Evolutionary conservation across 2,888 invertebrate species (phyloP), one percentile per base, ranked within the genome.

Genomic region (Ashinkailepas kermadecensis): DNA sequence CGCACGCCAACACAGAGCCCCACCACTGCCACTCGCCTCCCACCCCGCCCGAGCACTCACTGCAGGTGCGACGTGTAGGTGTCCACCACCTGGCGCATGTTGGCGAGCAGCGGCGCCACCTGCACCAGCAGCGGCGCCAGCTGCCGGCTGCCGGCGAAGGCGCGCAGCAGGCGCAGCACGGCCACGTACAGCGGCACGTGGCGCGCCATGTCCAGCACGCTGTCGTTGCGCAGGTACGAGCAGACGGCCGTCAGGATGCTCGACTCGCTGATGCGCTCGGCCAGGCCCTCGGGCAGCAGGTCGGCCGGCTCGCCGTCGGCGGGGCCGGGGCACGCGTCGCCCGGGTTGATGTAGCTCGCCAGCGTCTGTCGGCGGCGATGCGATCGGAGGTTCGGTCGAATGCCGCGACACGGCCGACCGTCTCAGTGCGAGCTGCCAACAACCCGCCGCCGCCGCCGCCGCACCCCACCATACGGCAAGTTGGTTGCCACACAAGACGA

Each of bases 121-220:
- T 80, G 23, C 56, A 58, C 39, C 67, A 94, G 87, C 80, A 94
- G 88, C 65, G 91, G 89, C 8, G 92, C 91, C 82, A 92, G 86
- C 85, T 90, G 90, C 86, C 89, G 88, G 9, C 92, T 92, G 85
- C 90, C 89, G 54, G 92, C 93, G 87, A 93, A 89, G 0, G 95
- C 94, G 84, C 96, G 91, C 83, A 96, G 90, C 84, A 95, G 89
- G 85, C 93, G 92, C 85, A 97, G 89, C 86, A 96, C 92, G 84
- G 95, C 93, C 85, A 94, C 92, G 89, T 97, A 97, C 85, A 97
- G 90, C 57, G 96, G 96, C 88, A 97, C 95, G 89, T 97, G 97
- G 25, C 96, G 91, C n/a, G 97, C 95, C 93, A 97, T 96, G 89
- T 97, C 97, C 87, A 97, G 89, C 85, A 97, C 97, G 89, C 97